phyloP scores from a whole-genome alignment of 2,113 vertebrate genomes.

The Chauna torquata region DNA sequence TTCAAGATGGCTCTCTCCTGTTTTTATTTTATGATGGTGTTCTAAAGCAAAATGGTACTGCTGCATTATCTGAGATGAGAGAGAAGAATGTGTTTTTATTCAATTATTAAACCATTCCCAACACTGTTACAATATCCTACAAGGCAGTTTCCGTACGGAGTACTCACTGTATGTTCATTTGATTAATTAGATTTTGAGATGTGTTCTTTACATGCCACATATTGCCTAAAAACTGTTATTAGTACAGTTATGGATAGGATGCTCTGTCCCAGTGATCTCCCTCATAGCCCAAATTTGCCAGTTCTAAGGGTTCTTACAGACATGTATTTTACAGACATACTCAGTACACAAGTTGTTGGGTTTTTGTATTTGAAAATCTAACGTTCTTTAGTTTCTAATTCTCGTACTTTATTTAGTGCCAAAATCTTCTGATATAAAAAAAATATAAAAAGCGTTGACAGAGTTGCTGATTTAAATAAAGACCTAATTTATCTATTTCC shows the following conservation, averaged over 20 bases:
- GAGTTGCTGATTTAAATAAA: background rate
- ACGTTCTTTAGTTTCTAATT: background rate
- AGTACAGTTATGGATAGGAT: background rate
- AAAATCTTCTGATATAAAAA: background rate
- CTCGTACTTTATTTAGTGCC: background rate
- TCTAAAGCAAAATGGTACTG: background rate
- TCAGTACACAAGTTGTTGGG: background rate
- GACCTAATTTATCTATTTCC: background rate
- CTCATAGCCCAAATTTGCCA: rapidly evolving
- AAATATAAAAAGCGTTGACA: background rate
- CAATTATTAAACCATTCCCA: background rate
- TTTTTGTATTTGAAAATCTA: background rate
- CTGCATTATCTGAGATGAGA: background rate
- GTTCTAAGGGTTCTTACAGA: background rate
- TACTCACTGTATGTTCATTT: background rate
- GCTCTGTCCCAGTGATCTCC: background rate
- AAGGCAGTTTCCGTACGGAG: background rate
- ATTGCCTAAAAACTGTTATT: background rate
- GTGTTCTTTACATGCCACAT: background rate
- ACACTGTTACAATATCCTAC: background rate
- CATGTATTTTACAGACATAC: background rate
- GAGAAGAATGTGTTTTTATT: background rate
- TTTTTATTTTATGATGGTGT: background rate
- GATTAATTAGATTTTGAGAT: background rate
- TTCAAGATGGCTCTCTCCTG: background rate